Evolutionary conservation across 1,140 invertebrate genomes (phyloP), one percentile per base, ranked within the genome.

Genomic region (Nephila pilipes): DNA sequence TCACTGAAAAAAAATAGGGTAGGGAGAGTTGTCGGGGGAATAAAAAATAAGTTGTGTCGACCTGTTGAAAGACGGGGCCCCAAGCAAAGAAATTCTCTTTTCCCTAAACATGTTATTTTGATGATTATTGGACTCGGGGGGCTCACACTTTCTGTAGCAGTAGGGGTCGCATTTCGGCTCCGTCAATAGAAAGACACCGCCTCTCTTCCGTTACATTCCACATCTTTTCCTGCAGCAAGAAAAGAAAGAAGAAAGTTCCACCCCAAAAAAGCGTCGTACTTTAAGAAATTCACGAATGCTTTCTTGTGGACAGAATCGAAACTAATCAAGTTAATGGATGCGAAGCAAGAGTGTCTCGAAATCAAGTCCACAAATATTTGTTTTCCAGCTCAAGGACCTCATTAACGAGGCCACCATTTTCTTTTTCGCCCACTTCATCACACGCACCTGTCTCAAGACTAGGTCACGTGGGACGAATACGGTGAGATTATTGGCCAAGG

Each of bases 251-350:
- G 85, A 55, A 92, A 81, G 46, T 16, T 36, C 58, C 36, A 80
- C 25, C 90, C 46, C 75, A 16, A 92, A 92, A 92, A 92, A 85
- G 90, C 90, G 90, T 92, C 90, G 90, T 85, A 92, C 90, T 92
- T 92, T 92, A 92, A 92, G 90, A 85, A 92, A 92, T 92, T 81
- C 90, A 92, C 90, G 90, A 92, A 81, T 92, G 90, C 81, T 92
- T 85, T 81, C 90, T 92, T 92, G 90, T 92, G 90, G 90, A 92
- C 90, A 92, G 79, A 92, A 81, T 85, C 57, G 90, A 92, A 92
- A 92, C 90, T 81, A 92, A 92, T 92, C 90, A 92, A 92, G 90
- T 92, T 92, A 92, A 92, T 92, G 90, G 90, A 92, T 85, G 90
- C 54, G 81, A 92, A 46, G 90, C 80, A 46, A 92, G 90, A 92